phyloP scores from a whole-genome alignment of 1,140 invertebrate species.

The Helicoverpa armigera region DNA sequence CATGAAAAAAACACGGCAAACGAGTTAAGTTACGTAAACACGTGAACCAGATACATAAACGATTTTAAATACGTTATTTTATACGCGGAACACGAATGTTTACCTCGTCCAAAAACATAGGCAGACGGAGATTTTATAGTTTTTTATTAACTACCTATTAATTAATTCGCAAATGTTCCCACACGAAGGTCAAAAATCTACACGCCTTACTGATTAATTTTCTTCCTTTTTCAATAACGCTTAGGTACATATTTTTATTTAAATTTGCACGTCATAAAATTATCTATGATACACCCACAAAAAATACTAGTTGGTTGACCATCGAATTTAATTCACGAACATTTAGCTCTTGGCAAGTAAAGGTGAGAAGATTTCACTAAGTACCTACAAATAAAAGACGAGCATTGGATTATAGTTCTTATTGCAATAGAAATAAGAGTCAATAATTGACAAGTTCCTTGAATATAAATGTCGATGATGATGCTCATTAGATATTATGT shows the following conservation, averaged over 20 bases:
- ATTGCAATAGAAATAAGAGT: not conserved
- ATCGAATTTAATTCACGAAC: not conserved
- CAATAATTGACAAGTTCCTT: not conserved
- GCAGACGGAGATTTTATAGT: constrained; percentile 12
- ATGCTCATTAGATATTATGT: constrained; percentile 17
- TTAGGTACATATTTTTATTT: too few relatives aligned
- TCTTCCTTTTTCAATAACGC: not conserved
- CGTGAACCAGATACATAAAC: constrained; percentile 24
- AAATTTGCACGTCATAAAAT: too few relatives aligned
- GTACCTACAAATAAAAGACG: too few relatives aligned
- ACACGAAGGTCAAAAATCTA: constrained; percentile 13
- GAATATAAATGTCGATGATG: not conserved
- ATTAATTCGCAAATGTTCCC: not conserved
- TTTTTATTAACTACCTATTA: not conserved
- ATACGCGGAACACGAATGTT: constrained; percentile 8
- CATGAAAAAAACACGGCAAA: not conserved
- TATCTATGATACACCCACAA: not conserved
- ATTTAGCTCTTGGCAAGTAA: too few relatives aligned
- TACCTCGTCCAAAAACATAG: constrained; percentile 2
- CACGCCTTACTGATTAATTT: not conserved
- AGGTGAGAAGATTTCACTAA: not conserved
- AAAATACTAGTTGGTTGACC: not conserved
- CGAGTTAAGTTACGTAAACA: constrained; percentile 17
- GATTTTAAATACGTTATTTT: constrained; percentile 24
- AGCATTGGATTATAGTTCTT: not conserved